phyloP scores from a whole-genome alignment of 2,888 invertebrate genomes.

The Tubulanus polymorphus region DNA sequence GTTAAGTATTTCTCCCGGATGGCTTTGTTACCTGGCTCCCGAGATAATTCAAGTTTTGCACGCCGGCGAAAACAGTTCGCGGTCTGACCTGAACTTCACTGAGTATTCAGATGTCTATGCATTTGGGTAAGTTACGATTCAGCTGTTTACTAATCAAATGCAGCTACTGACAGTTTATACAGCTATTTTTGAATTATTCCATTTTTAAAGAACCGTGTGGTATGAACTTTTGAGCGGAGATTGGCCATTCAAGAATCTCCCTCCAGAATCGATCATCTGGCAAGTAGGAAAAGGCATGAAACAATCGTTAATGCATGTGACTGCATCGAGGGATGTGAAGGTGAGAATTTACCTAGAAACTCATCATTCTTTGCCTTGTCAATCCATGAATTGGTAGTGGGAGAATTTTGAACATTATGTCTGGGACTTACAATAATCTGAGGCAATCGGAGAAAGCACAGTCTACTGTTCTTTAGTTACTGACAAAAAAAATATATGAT shows the following conservation, averaged over 20 bases:
- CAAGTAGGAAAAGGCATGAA: slow-evolving; percentile 91
- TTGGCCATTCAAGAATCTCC: slow-evolving; percentile 91
- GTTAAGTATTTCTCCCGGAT: slow-evolving; percentile 83
- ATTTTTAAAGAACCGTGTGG: slow-evolving; percentile 81
- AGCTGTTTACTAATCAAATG: not conserved
- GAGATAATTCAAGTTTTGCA: slow-evolving; percentile 86
- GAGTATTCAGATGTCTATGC: slow-evolving; percentile 93
- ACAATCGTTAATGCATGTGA: slow-evolving; percentile 88
- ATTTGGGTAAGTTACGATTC: slow-evolving; percentile 71
- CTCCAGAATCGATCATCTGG: slow-evolving; percentile 95
- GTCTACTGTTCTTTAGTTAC: too few species aligned
- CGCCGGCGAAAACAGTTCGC: slow-evolving; percentile 59
- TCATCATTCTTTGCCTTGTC: too few species aligned
- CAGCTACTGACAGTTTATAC: not conserved
- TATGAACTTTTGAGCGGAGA: slow-evolving; percentile 94
- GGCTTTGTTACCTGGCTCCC: slow-evolving; percentile 97
- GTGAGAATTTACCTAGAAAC: too few species aligned
- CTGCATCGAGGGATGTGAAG: slow-evolving; percentile 93
- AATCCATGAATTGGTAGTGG: too few species aligned
- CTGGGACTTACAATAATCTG: too few species aligned
- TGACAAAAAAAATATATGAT: too few species aligned
- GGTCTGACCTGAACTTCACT: slow-evolving; percentile 86
- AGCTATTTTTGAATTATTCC: not conserved
- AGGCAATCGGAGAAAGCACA: too few species aligned
- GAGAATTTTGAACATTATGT: too few species aligned